Conservation (phyloP, 2,113 vertebrate genomes). For the Rhinoderma darwinii region DNA sequence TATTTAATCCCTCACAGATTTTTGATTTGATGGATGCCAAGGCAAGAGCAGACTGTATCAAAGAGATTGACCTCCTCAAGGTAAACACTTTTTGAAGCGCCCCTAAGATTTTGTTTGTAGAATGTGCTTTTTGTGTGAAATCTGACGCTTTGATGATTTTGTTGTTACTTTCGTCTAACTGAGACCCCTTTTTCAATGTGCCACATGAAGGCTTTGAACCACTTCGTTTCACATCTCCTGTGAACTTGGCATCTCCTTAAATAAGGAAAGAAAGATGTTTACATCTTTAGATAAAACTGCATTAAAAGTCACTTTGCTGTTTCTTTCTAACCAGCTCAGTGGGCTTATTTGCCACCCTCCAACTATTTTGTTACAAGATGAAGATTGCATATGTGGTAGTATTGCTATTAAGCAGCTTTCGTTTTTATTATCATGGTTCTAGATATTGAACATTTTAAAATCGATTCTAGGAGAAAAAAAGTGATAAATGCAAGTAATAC, state of each 20-base stretch:
- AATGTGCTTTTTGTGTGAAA: conserved; percentile 25
- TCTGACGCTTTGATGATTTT: conserved; percentile 52
- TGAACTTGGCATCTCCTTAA: conserved; percentile 48
- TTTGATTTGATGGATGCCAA: conserved; percentile 99
- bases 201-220: conserved; percentile 54
- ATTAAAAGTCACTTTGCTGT: conserved; percentile 49
- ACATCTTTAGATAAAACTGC: conserved; percentile 48
- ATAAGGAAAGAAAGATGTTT: conserved; percentile 52
- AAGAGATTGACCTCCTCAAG: conserved; percentile 99
- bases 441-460: no score
- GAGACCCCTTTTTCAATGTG: conserved; percentile 27
- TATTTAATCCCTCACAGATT: conserved; percentile 86
- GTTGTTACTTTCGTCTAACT: conserved; percentile 39
- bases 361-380: neutral
- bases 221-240: conserved; percentile 42
- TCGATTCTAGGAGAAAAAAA: no score
- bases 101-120: conserved; percentile 52
- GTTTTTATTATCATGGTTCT: no score
- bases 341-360: neutral
- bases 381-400: neutral
- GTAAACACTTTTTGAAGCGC: conserved; percentile 75
- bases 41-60: conserved; percentile 99
- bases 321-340: conserved; percentile 2
- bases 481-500: no score
- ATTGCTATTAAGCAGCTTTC: no score